A percentile compares a stretch with the other conserved stretches of the same genome.
Evolutionary conservation across 2,113 vertebrate species (phyloP).

Genomic region (Bolborhynchus lineola): DNA sequence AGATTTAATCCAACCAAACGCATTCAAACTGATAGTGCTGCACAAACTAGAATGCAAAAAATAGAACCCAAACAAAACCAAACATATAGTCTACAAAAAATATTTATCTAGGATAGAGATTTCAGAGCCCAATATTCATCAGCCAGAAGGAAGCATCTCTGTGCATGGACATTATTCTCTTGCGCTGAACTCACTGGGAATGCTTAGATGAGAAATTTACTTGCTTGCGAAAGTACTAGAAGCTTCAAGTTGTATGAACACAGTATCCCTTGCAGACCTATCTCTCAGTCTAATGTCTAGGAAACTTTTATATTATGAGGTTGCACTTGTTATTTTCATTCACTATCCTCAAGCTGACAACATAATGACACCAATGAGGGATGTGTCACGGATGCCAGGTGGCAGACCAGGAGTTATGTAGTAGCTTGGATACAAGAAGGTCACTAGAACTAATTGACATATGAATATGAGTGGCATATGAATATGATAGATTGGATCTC

Average conservation of each 20-base stretch:
- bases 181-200: neutral
- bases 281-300: neutral
- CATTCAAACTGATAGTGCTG: neutral
- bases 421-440: neutral
- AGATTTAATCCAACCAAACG: neutral
- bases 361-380: neutral
- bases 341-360: neutral
- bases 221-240: neutral
- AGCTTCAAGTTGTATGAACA: neutral
- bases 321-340: neutral
- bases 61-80: neutral
- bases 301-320: neutral
- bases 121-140: neutral
- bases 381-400: neutral
- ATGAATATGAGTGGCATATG: neutral
- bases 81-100: neutral
- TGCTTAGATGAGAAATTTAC: neutral
- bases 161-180: neutral
- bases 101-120: neutral
- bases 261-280: neutral
- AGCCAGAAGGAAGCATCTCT: neutral
- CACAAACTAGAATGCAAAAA: neutral
- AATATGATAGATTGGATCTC: neutral
- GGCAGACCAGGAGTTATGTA: neutral
- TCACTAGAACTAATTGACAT: neutral